These are phyloP conservation scores for Miichthys miiuy DNA, from an alignment of 2,797 vertebrate genomes.

Conservation along the genomic window DNA sequence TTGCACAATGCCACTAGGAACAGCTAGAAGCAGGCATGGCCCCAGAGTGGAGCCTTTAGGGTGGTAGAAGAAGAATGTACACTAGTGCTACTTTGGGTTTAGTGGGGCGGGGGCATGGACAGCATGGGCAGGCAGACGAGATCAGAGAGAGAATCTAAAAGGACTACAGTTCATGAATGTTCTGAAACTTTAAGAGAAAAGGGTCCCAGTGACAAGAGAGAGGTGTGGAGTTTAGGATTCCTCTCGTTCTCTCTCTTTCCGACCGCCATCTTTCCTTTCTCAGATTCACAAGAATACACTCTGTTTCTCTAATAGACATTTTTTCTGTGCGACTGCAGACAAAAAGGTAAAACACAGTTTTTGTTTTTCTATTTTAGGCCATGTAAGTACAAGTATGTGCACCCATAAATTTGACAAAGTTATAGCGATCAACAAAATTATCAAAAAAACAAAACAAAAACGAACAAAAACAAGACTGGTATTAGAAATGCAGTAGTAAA, in stretches of 20 bases:
- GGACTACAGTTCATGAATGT: conserved; percentile 25
- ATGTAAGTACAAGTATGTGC: conserved; percentile 87
- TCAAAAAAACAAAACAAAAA: conserved; percentile 71
- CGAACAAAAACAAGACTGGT: conserved; percentile 80
- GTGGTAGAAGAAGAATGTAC: conserved; percentile 40
- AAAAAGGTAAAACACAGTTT: conserved; percentile 58
- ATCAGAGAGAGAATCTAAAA: conserved; percentile 21
- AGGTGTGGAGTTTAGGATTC: conserved; percentile 14
- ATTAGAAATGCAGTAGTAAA: conserved; percentile 87
- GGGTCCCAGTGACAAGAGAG: conserved; percentile 33
- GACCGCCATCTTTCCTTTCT: conserved; percentile 22
- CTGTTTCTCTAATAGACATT: conserved; percentile 47
- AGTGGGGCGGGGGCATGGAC: conserved; percentile 15
- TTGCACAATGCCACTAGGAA: conserved; percentile 78
- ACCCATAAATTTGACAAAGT: conserved; percentile 76
- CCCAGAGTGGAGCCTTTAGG: conserved; percentile 42
- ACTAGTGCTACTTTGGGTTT: conserved; percentile 57
- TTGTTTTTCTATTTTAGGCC: conserved; percentile 62
- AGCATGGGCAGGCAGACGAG: conserved; percentile 23
- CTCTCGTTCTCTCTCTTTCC: not conserved
- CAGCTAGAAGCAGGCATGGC: conserved; percentile 78
- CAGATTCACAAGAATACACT: conserved; percentile 37
- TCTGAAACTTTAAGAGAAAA: conserved; percentile 45
- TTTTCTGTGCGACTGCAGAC: conserved; percentile 58
- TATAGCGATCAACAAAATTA: conserved; percentile 84